A percentile compares a stretch with the other conserved stretches of the same genome.
Conservation (phyloP, 2,797 vertebrate species). For the Balearica regulorum region DNA sequence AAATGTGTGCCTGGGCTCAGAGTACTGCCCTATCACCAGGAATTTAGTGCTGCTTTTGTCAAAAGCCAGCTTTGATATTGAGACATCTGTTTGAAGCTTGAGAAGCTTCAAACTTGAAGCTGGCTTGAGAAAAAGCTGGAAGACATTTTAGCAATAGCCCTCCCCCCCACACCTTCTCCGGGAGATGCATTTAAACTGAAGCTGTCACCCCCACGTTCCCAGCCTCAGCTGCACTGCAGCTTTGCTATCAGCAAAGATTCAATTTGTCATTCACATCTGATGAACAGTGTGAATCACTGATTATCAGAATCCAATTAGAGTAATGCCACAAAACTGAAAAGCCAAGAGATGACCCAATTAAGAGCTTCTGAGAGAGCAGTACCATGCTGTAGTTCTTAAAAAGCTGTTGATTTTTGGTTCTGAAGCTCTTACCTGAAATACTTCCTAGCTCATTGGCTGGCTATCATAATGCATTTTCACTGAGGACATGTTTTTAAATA, state of each 20-base stretch:
- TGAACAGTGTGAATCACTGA: background rate
- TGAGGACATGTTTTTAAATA: background rate
- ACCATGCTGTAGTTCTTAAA: background rate
- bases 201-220: background rate
- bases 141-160: background rate
- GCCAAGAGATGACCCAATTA: background rate
- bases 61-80: background rate
- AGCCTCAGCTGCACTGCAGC: background rate
- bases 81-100: background rate
- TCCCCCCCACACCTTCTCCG: fast-evolving
- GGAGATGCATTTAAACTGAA: background rate
- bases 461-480: background rate
- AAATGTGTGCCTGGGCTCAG: background rate
- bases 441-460: background rate
- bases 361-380: background rate
- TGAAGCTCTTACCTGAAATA: background rate
- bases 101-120: background rate
- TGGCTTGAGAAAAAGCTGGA: background rate
- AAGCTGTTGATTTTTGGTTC: background rate
- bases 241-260: background rate
- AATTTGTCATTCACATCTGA: background rate
- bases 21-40: background rate
- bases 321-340: background rate
- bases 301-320: background rate
- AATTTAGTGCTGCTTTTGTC: background rate